These are phyloP conservation scores for Emydocephalus ijimae DNA, from an alignment of 2,113 vertebrate species.

Conservation along the genomic window DNA sequence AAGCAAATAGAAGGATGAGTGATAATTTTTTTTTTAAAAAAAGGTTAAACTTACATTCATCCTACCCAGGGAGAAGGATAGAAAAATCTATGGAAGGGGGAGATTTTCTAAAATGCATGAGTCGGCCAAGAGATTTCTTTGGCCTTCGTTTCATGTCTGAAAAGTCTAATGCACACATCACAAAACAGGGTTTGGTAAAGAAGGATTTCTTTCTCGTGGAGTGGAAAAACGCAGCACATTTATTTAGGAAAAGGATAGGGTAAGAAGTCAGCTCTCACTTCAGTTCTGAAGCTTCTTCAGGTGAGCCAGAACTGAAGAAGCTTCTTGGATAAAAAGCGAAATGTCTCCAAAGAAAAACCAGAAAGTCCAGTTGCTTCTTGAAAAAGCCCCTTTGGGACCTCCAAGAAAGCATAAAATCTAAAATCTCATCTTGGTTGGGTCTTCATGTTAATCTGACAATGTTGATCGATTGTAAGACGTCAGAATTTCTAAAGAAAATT, in stretches of 20 bases:
- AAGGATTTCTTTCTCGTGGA: background rate
- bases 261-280: background rate
- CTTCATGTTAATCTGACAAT: too few relatives aligned
- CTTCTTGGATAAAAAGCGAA: too few relatives aligned
- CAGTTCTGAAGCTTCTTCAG: too few relatives aligned
- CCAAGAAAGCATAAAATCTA: too few relatives aligned
- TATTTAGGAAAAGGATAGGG: background rate
- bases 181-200: fast-evolving
- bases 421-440: too few relatives aligned
- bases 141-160: background rate
- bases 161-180: background rate
- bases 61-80: background rate
- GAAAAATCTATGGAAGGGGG: background rate
- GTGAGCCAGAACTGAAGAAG: too few relatives aligned
- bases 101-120: background rate
- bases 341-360: too few relatives aligned
- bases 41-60: background rate
- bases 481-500: too few relatives aligned
- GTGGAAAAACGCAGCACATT: background rate
- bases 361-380: too few relatives aligned
- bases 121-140: background rate
- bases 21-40: background rate
- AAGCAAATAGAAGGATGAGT: background rate
- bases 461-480: too few relatives aligned
- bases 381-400: too few relatives aligned